A percentile compares a stretch with the other conserved stretches of the same genome.
These are phyloP conservation scores for Thymelicus lineola DNA, from an alignment of 2,888 invertebrate species.

Conservation along the genomic window DNA sequence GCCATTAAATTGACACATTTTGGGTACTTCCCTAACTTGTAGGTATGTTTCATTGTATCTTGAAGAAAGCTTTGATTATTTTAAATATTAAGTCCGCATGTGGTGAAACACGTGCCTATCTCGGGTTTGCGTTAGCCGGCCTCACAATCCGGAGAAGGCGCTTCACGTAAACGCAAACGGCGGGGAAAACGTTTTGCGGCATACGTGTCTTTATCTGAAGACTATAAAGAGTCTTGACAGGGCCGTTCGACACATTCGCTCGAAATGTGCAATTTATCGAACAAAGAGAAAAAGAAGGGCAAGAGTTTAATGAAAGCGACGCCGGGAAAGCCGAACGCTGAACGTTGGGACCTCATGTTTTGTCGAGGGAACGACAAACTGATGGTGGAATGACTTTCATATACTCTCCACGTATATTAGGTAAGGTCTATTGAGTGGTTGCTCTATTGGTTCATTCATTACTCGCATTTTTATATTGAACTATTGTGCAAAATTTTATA, in stretches of 20 bases:
- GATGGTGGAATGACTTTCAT: background rate
- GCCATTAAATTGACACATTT: too few relatives aligned
- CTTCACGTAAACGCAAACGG: conserved; percentile 27
- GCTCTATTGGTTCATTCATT: background rate
- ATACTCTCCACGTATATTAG: background rate
- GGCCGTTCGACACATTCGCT: conserved; percentile 44
- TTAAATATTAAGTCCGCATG: background rate
- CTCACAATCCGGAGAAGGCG: conserved; percentile 30
- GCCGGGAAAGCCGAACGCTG: conserved; percentile 8
- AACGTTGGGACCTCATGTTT: background rate
- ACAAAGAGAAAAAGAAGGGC: conserved; percentile 44
- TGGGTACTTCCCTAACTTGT: too few relatives aligned
- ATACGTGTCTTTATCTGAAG: conserved; percentile 45
- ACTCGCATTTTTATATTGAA: background rate
- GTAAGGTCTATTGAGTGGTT: too few relatives aligned
- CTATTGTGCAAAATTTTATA: too few relatives aligned
- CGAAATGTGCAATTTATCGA: conserved; percentile 42
- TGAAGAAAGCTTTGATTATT: too few relatives aligned
- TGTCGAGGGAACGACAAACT: background rate
- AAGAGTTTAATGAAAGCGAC: conserved; percentile 48
- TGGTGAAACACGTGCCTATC: background rate
- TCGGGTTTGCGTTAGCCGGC: conserved; percentile 18
- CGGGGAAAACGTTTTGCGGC: conserved; percentile 23
- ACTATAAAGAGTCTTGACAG: conserved; percentile 51
- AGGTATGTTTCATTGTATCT: too few relatives aligned